A percentile compares a stretch with the other conserved stretches of the same genome.
phyloP scores from a whole-genome alignment of 2,888 invertebrate genomes.

The Abrostola tripartita region DNA sequence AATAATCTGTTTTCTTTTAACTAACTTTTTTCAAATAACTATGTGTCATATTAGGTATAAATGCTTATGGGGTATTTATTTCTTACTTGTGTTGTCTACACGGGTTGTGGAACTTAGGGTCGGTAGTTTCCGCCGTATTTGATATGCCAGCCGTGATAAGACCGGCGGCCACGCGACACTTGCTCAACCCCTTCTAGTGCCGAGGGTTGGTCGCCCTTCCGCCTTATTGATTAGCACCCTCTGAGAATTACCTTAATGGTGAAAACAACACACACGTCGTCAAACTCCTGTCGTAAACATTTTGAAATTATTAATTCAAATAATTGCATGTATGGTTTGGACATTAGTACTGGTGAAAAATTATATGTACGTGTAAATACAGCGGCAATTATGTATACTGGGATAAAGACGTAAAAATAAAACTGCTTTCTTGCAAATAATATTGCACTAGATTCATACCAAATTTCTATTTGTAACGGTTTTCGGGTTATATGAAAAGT shows the following conservation, averaged over 20 bases:
- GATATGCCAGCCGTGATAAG: slow-evolving; percentile 86
- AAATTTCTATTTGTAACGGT: slow-evolving; percentile 1
- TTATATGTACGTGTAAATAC: too few species aligned
- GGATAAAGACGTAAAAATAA: too few species aligned
- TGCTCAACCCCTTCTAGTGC: slow-evolving; percentile 82
- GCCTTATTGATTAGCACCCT: slow-evolving; percentile 86
- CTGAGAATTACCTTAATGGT: slow-evolving; percentile 73
- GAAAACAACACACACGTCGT: slow-evolving; percentile 69
- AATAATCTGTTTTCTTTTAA: not conserved
- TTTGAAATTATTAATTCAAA: not conserved
- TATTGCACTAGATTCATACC: too few species aligned
- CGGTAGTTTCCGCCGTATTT: slow-evolving; percentile 78
- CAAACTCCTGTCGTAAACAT: slow-evolving; percentile 9
- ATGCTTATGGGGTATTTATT: slow-evolving; percentile 15
- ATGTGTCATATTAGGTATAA: not conserved
- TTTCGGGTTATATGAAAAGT: slow-evolving; percentile 34
- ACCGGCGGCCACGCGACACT: slow-evolving; percentile 82
- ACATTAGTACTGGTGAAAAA: too few species aligned
- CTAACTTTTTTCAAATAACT: not conserved
- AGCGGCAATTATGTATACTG: too few species aligned
- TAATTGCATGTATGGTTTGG: too few species aligned
- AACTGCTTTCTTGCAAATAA: too few species aligned
- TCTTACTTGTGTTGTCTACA: slow-evolving; percentile 50
- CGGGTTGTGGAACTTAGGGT: slow-evolving; percentile 68
- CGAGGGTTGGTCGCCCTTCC: slow-evolving; percentile 84